These are phyloP conservation scores for Platynereis dumerilii DNA, from an alignment of 2,888 invertebrate species.

Conservation along the genomic window DNA sequence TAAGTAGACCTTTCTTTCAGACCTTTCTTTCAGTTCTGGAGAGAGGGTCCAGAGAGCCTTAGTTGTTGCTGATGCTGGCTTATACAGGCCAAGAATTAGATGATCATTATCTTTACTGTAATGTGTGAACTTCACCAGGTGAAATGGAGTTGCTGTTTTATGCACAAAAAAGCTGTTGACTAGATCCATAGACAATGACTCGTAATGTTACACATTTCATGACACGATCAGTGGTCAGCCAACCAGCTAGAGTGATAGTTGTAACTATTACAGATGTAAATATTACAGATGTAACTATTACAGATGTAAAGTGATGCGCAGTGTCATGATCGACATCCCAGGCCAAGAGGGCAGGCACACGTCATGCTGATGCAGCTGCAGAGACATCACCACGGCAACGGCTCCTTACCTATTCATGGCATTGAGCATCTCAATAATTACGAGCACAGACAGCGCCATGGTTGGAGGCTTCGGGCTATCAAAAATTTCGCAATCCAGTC, in stretches of 20 bases:
- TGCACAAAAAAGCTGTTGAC: constrained; percentile 27
- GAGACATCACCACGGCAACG: constrained; percentile 6
- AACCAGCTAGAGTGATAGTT: no score
- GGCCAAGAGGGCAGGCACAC: background rate
- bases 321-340: constrained; percentile 2
- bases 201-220: no score
- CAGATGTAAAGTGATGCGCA: no score
- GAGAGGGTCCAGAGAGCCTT: no score
- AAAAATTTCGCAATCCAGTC: constrained; percentile 97
- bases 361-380: background rate
- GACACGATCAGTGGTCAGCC: no score
- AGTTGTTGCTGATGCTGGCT: no score
- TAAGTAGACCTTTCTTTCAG: no score
- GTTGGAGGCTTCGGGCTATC: constrained; percentile 99
- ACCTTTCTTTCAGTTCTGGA: no score
- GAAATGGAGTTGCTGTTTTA: background rate
- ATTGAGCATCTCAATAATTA: constrained; percentile 99
- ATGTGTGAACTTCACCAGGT: constrained; percentile 10
- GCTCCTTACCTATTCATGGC: constrained; percentile 92
- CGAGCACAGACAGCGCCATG: constrained; percentile 99
- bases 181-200: constrained; percentile 15
- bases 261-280: no score
- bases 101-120: no score
- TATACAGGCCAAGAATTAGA: no score
- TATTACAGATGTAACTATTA: no score